Base-by-base conservation (phyloP, 2,797 vertebrate species). In the Danio kyathit region DNA sequence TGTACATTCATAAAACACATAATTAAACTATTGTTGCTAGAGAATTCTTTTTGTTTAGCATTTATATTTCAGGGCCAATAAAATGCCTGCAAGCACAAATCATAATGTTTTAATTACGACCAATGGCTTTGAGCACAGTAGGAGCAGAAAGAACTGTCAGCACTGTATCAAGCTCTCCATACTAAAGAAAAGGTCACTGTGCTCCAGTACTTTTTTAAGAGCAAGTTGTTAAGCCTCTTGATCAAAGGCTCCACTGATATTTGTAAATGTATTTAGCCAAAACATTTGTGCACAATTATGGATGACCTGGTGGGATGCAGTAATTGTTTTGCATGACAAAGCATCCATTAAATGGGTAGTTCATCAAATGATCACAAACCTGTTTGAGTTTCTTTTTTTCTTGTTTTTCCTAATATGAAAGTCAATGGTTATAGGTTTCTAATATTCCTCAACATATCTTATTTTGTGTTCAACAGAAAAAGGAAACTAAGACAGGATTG, bases 191-290 rank as follows among this genome's bases (percentile, higher is more conserved):
- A 69, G 52, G 75, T 77, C 65, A 57, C 41, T 43, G 59, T 67
- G 75, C 51, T n/a, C 64, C 43, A 69, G 52, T 59, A 38, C 51
- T 12, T 67, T 77, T 77, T 67, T 48, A 77, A 67, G 64, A 77
- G 64, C 64, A 19, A 46, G 52, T 38, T 38, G 52, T 56, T 77
- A 44, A 67, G 21, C 19, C 14, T 5, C 0, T 67, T 76, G 76
- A 78, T 78, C 75, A 77, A 69, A 77, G 64, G 19, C 63, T 38
- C 41, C 16, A 48, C 41, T 29, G 21, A 59, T 77, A 67, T 76
- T 48, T 77, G 48, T 67, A 77, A 46, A 59, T 56, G 11, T 29
- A 17, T 48, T 29, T 41, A 57, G 44, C 52, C 46, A 46, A 77
- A 67, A 66, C 64, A 77, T 77, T 77, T 66, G 65, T 69, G 52